phyloP scores from a whole-genome alignment of 2,888 invertebrate genomes.

The Diarsia rubi region DNA sequence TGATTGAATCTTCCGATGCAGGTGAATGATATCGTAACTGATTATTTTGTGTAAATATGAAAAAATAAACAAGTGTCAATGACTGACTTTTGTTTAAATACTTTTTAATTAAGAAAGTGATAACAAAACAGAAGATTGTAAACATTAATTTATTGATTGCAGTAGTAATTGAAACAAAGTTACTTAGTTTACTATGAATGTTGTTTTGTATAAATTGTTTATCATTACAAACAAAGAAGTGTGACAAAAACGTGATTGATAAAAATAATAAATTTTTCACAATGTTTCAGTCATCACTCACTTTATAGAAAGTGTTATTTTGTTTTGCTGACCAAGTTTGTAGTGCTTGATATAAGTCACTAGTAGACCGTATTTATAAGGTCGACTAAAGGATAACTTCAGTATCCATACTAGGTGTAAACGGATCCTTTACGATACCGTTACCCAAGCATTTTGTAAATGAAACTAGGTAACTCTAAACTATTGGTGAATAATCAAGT shows the following conservation, averaged over 20 bases:
- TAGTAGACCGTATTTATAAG: neutral
- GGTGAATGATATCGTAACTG: constrained; percentile 39
- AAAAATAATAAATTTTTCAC: neutral
- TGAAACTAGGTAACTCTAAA: too few relatives aligned
- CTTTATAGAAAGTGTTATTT: neutral
- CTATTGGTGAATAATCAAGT: too few relatives aligned
- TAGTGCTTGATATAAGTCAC: neutral
- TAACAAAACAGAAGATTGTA: constrained; percentile 40
- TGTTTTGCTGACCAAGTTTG: neutral
- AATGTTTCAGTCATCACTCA: too few relatives aligned
- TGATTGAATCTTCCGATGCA: constrained; percentile 35
- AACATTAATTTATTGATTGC: constrained; percentile 34
- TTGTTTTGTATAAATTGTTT: constrained; percentile 18
- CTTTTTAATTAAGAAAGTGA: constrained; percentile 17
- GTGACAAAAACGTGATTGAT: neutral
- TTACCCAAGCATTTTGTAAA: too few relatives aligned
- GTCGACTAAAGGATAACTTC: neutral
- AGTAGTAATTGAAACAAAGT: neutral
- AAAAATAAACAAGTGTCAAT: constrained; percentile 32
- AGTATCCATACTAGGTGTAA: too few relatives aligned
- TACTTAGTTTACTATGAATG: neutral
- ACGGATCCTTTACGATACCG: too few relatives aligned
- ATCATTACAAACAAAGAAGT: neutral
- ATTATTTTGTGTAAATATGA: constrained; percentile 17
- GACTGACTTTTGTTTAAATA: constrained; percentile 35